Evolutionary conservation across 2,888 invertebrate genomes (phyloP).

Genomic region (Aporophyla nigra): DNA sequence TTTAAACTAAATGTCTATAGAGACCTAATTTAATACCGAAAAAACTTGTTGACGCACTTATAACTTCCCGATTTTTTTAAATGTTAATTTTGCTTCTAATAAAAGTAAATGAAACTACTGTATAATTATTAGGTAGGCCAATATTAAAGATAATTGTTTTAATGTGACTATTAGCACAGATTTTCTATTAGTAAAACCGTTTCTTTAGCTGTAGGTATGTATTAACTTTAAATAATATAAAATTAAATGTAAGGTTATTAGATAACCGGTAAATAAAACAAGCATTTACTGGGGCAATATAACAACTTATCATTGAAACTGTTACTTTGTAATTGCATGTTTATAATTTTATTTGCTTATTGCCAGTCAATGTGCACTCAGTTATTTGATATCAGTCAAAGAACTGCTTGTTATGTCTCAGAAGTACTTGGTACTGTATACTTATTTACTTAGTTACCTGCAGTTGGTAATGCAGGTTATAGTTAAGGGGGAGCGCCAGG

Average conservation of each 20-base stretch:
- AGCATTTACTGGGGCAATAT: slow-evolving; percentile 33
- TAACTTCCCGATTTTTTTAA: background rate
- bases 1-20: too few species aligned
- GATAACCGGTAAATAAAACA: slow-evolving; percentile 26
- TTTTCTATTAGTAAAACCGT: slow-evolving; percentile 4
- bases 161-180: slow-evolving; percentile 46
- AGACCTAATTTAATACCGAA: background rate
- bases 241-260: slow-evolving; percentile 20
- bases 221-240: slow-evolving; percentile 6
- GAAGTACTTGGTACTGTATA: slow-evolving; percentile 21
- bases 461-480: slow-evolving; percentile 19
- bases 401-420: slow-evolving; percentile 29
- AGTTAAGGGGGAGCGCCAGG: too few species aligned
- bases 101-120: background rate
- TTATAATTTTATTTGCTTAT: slow-evolving; percentile 48
- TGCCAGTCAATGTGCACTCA: slow-evolving; percentile 27
- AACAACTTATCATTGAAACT: slow-evolving; percentile 24
- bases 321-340: slow-evolving; percentile 36
- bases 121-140: slow-evolving; percentile 21
- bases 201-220: background rate
- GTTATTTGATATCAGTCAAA: slow-evolving; percentile 47
- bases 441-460: slow-evolving; percentile 41
- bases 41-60: background rate
- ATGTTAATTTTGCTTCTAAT: slow-evolving; percentile 11
- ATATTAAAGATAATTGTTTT: slow-evolving; percentile 32